Percentiles rank a stretch among this genome's conserved stretches.
Conservation (phyloP, 2,888 invertebrate genomes). For the Nymphalis urticae region DNA sequence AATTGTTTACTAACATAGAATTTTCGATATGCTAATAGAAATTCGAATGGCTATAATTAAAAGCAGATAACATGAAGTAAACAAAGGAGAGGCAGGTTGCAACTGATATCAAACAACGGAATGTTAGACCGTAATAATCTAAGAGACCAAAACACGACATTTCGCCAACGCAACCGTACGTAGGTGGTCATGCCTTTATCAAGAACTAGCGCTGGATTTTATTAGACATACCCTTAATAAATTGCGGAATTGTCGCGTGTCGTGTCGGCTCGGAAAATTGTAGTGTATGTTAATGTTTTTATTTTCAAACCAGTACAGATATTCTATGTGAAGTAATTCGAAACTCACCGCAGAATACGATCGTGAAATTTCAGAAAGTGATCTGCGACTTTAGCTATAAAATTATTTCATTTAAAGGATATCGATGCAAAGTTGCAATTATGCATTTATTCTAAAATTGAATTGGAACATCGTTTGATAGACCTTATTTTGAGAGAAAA, state of each 20-base stretch:
- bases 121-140: conserved; percentile 56
- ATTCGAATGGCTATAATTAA: conserved; percentile 9
- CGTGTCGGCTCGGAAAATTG: conserved; percentile 30
- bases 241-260: conserved; percentile 54
- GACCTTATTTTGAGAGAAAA: too few species aligned
- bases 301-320: conserved; percentile 14
- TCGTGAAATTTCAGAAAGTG: too few species aligned
- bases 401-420: too few species aligned
- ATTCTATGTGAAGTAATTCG: too few species aligned
- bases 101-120: conserved; percentile 32
- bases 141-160: conserved; percentile 51
- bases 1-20: too few species aligned
- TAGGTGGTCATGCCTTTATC: conserved; percentile 76
- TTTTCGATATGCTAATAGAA: not conserved
- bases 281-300: conserved; percentile 21
- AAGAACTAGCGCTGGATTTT: conserved; percentile 55
- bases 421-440: too few species aligned
- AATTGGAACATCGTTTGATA: too few species aligned
- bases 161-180: conserved; percentile 62
- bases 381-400: too few species aligned
- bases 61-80: conserved; percentile 7
- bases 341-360: too few species aligned
- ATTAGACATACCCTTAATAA: conserved; percentile 65
- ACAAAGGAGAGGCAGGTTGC: conserved; percentile 27
- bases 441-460: too few species aligned